Evolutionary conservation across 2,113 vertebrate species (phyloP).

Genomic region (Sinocyclocheilus rhinocerous): DNA sequence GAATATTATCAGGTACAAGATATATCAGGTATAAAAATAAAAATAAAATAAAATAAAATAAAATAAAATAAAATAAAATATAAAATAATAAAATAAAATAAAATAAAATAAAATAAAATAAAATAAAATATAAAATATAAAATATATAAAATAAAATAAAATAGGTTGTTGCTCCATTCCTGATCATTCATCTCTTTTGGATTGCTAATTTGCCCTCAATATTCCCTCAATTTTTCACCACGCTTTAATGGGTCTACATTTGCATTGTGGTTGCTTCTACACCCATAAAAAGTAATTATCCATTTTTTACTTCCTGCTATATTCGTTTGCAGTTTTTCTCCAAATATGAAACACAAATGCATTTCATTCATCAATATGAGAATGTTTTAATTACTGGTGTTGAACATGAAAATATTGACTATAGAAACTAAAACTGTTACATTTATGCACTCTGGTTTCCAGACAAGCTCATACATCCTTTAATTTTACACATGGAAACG

Average conservation of each 20-base stretch:
- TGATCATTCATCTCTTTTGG: not conserved
- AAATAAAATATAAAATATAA: too few relatives aligned
- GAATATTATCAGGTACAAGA: too few relatives aligned
- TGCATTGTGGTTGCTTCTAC: constrained; percentile 17
- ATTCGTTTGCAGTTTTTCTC: not conserved
- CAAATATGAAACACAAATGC: not conserved
- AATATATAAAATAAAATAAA: not conserved
- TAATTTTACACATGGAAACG: not conserved
- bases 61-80: too few relatives aligned
- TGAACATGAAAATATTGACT: not conserved
- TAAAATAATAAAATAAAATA: too few relatives aligned
- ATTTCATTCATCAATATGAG: not conserved
- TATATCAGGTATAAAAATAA: not conserved
- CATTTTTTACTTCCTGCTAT: not conserved
- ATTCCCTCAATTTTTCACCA: constrained; percentile 2
- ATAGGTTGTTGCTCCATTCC: not conserved
- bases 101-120: too few relatives aligned
- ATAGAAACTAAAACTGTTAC: not conserved
- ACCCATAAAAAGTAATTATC: not conserved
- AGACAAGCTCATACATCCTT: not conserved
- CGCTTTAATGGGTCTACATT: constrained; percentile 4
- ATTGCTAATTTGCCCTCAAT: not conserved
- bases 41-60: too few relatives aligned
- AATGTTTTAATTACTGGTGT: not conserved
- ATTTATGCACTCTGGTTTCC: not conserved